Evolutionary conservation across 2,797 vertebrate genomes (phyloP).

Genomic region (Sternotherus odoratus): DNA sequence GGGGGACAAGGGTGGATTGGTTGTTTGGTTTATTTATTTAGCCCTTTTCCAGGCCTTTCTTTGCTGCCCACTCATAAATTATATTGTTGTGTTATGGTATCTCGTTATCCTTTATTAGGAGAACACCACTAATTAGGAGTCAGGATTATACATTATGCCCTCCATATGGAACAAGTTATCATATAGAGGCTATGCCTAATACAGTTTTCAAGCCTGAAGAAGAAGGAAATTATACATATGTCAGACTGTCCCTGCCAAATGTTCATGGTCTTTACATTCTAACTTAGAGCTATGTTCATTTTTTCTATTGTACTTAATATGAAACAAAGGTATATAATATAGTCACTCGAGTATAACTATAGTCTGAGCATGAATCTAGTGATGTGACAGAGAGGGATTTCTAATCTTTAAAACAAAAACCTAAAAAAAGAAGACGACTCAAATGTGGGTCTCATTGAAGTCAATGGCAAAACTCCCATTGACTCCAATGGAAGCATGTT

Average conservation of each 20-base stretch:
- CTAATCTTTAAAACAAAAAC: background rate
- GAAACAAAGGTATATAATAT: constrained; percentile 6
- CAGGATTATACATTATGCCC: constrained; percentile 62
- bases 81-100: constrained; percentile 57
- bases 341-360: constrained; percentile 11
- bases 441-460: background rate
- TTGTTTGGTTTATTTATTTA: constrained; percentile 61
- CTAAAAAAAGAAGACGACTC: background rate
- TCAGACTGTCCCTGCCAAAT: constrained; percentile 51
- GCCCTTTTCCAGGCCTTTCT: constrained; percentile 72
- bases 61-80: constrained; percentile 75
- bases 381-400: background rate
- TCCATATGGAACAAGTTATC: constrained; percentile 48
- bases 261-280: constrained; percentile 36
- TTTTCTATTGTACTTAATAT: constrained; percentile 27
- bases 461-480: background rate
- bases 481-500: background rate
- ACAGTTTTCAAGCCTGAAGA: constrained; percentile 47
- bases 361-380: constrained; percentile 7
- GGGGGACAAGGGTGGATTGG: background rate
- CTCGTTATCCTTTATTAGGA: constrained; percentile 79
- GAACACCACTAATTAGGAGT: constrained; percentile 69
- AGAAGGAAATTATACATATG: constrained; percentile 57
- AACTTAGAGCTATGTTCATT: constrained; percentile 44
- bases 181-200: constrained; percentile 41